Base-by-base conservation (phyloP, 2,113 vertebrate genomes). In the Ascaphus truei region DNA sequence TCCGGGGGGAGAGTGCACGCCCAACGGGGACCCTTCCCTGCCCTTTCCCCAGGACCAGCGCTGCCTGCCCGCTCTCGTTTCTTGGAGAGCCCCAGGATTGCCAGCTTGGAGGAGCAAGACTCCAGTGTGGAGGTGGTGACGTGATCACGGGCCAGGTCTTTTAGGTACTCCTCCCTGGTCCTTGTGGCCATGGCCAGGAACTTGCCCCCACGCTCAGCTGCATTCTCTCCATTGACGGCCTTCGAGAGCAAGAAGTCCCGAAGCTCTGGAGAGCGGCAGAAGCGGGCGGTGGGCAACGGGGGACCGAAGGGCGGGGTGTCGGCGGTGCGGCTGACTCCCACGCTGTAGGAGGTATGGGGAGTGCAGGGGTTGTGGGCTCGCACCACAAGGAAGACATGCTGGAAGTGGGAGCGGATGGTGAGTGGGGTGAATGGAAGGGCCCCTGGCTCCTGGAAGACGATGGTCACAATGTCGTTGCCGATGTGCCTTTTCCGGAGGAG, bases 131-230 rank as follows among this genome's bases (percentile, higher is more conserved):
- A 93, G 8, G 94, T 96, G 78, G 94, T 96, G 64, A 91, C 93
- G 1, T 94, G 92, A 68, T 94, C 93, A 62, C 93, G 89, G 0
- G 94, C 94, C 77, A 96, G 82, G 74, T 96, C 94, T 73, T 90
- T 94, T 72, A 96, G 77, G 79, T 96, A 96, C 73, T 95, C 93
- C 79, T 95, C 93, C 16, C 94, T 85, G 0, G 93, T 96, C 39
- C 94, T 90, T 0, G 92, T 94, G 47, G 94, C 94, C 94, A 96
- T 96, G 45, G 94, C 91, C 26, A 91, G 91, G 79, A 96, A 96
- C 84, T 96, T 94, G 72, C 94, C 93, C 0, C 93, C 90, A 33
- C 93, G 94, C 71, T 94, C 92, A 0, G 94, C 93, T 0, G 91
- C 93, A 15, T 96, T 94, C 79, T 96, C 95, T 0, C 92, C 94